Conservation (phyloP, 1,140 invertebrate species). For the Carposina sasakii region DNA sequence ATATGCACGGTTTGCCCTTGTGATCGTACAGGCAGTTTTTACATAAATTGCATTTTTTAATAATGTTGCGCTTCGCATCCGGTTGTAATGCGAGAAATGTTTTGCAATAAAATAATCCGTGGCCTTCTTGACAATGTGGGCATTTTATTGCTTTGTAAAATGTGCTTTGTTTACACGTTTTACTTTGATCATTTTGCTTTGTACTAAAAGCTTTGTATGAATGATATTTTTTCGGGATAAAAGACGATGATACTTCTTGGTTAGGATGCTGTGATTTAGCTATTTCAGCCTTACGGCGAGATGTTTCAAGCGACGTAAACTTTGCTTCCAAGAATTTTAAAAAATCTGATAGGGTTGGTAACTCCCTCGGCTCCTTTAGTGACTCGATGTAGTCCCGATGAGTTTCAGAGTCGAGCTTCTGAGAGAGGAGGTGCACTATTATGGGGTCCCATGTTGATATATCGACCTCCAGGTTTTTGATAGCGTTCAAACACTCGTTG, state of each 20-base stretch:
- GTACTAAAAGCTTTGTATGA: background rate
- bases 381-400: background rate
- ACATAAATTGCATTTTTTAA: conserved; percentile 17
- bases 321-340: background rate
- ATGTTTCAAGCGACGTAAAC: background rate
- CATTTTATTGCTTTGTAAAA: conserved; percentile 8
- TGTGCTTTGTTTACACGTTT: background rate
- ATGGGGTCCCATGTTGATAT: background rate
- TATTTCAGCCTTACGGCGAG: background rate
- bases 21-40: conserved; percentile 17
- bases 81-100: conserved; percentile 14
- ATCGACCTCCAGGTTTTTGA: background rate
- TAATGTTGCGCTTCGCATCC: conserved; percentile 14
- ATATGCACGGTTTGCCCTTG: conserved; percentile 14
- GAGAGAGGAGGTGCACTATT: background rate
- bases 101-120: conserved; percentile 18
- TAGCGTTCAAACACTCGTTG: too few species aligned
- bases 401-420: background rate
- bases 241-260: background rate
- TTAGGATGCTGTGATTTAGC: too few species aligned
- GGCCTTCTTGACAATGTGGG: conserved; percentile 19
- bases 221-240: too few species aligned
- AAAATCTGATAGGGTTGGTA: background rate
- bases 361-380: background rate
- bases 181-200: background rate